Base-by-base conservation (phyloP, 2,113 vertebrate species). In the Miniopterus natalensis region DNA sequence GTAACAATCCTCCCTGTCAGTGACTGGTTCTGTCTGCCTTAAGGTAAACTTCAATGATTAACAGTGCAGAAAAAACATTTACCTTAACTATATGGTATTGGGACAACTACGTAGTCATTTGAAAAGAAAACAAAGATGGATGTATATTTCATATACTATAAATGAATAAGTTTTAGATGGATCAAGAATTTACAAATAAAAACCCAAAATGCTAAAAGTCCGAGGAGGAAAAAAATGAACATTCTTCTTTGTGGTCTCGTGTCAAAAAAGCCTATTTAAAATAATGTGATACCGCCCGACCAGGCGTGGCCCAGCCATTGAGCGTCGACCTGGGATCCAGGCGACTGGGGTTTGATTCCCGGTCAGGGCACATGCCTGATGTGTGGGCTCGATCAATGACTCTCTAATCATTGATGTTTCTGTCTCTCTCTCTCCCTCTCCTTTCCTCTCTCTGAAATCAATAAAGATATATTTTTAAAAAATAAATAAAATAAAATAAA, bases 231-330 rank as follows among this genome's bases (percentile, higher is more conserved):
- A 61, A 61, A 84, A 84, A 85, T 49, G 18, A 36, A 78, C 18
- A 77, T 86, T 84, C 63, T 81, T 93, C 68, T 81, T 42, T 61
- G 61, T 88, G 45, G 3, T 88, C 29, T 86, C 65, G 31, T 63
- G 21, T 90, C 49, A 90, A 61, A 83, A 83, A 94, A 89, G 6
- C 23, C 49, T 70, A 85, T 63, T 93, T 93, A 92, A 96, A 74
- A 10, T 31, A 31, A 42, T 87, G 36, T 66, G 51, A 75, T 75
- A 42, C 1, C 71, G 36, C 36, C 36, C 36, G 36, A 2, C 36
- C 36, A 36, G 36, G 36, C 36, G 36, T 36, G 36, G 36, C 36
- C 2, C 36, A 36, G 36, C 36, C 36, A 2, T 36, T 36, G 36
- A 36, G 36, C 2, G 36, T 36, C 36, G 36, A 36, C 36, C 36